phyloP scores from a whole-genome alignment of 1,140 invertebrate genomes.

The Cotesia glomerata region DNA sequence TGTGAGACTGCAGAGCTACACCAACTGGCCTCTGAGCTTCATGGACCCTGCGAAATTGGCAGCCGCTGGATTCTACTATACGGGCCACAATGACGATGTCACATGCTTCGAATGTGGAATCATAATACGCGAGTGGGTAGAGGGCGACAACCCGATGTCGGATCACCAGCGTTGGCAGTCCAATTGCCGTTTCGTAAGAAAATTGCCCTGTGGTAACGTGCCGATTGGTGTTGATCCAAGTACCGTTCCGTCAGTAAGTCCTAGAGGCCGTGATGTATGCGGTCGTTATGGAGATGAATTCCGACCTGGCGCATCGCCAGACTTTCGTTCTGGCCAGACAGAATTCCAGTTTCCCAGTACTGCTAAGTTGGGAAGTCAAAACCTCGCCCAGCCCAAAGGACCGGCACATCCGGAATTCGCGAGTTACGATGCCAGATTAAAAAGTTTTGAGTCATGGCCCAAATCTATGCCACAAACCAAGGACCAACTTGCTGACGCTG shows the following conservation, averaged over 20 bases:
- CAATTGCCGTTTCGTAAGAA: conserved; percentile 75
- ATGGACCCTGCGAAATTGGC: conserved; percentile 70
- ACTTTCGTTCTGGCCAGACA: conserved; percentile 36
- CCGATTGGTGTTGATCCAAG: conserved; percentile 59
- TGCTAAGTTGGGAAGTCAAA: conserved; percentile 45
- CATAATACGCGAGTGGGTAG: conserved; percentile 81
- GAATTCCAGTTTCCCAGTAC: conserved; percentile 45
- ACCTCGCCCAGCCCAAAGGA: conserved; percentile 48
- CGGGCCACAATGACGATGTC: conserved; percentile 72
- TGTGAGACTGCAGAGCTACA: conserved; percentile 70
- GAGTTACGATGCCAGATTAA: conserved; percentile 71
- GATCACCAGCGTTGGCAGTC: conserved; percentile 84
- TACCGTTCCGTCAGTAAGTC: conserved; percentile 40
- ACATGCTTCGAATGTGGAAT: conserved; percentile 86
- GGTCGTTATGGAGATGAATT: conserved; percentile 65
- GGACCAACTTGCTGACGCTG: conserved; percentile 79
- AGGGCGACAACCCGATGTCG: conserved; percentile 77
- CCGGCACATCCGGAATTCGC: conserved; percentile 71
- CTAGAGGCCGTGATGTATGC: conserved; percentile 67
- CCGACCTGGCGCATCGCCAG: conserved; percentile 53
- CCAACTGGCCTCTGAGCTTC: conserved; percentile 65
- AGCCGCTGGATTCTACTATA: conserved; percentile 83
- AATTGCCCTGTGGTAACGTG: conserved; percentile 70
- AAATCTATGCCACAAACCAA: conserved; percentile 76
- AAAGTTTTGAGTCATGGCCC: conserved; percentile 78